Conservation (phyloP, 2,888 invertebrate species). For the Acanthosoma haemorrhoidale region DNA sequence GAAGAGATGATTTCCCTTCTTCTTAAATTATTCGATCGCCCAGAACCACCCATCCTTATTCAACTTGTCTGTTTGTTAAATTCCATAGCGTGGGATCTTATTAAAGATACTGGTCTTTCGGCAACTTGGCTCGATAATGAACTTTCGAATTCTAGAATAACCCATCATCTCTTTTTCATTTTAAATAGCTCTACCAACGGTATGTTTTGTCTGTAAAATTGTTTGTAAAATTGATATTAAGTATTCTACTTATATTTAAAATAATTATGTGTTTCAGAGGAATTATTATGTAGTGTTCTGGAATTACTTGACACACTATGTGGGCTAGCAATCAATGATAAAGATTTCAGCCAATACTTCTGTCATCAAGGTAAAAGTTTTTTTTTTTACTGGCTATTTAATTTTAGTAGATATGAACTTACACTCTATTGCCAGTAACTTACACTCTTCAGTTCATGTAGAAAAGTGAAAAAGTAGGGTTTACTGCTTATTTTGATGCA, state of each 20-base stretch:
- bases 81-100: slow-evolving; percentile 44
- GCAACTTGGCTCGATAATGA: slow-evolving; percentile 38
- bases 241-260: not conserved
- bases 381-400: not conserved
- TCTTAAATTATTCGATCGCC: slow-evolving; percentile 52
- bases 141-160: slow-evolving; percentile 31
- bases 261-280: slow-evolving; percentile 41
- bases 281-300: slow-evolving; percentile 43
- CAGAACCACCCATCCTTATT: slow-evolving; percentile 66
- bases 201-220: slow-evolving; percentile 37
- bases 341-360: slow-evolving; percentile 40
- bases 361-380: slow-evolving; percentile 8
- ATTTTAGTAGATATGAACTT: not conserved
- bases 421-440: too few relatives aligned
- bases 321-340: slow-evolving; percentile 38
- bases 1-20: slow-evolving; percentile 53
- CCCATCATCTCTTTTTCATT: slow-evolving; percentile 59
- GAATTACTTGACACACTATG: slow-evolving; percentile 42
- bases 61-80: slow-evolving; percentile 64
- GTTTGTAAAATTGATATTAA: not conserved
- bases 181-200: slow-evolving; percentile 66
- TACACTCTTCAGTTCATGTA: too few relatives aligned
- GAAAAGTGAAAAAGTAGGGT: too few relatives aligned
- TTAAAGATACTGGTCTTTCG: slow-evolving; percentile 41
- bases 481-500: not conserved